A percentile compares a stretch with the other conserved stretches of the same genome.
These are phyloP conservation scores for Clarias laeviceps DNA, from an alignment of 2,797 vertebrate species.

Conservation along the genomic window DNA sequence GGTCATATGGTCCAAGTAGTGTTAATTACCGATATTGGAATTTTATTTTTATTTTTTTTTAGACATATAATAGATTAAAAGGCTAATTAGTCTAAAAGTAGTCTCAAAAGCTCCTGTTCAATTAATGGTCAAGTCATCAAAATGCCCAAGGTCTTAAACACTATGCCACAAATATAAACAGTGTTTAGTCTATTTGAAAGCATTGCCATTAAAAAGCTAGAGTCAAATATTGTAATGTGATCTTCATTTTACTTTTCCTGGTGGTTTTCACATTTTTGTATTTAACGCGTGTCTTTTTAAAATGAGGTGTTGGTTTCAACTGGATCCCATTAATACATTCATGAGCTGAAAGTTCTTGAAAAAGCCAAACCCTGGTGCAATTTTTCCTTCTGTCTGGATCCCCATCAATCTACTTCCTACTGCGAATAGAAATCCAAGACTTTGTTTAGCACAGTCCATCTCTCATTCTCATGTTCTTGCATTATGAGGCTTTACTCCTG, in stretches of 20 bases:
- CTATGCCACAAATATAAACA: background rate
- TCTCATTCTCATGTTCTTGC: slow-evolving; percentile 23
- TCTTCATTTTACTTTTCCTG: background rate
- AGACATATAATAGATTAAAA: too few species aligned
- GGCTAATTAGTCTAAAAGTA: too few species aligned
- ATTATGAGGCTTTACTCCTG: slow-evolving; percentile 41
- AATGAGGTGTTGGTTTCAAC: slow-evolving; percentile 2
- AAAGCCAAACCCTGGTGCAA: background rate
- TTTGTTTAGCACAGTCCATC: background rate
- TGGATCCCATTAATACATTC: background rate
- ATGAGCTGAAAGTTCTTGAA: slow-evolving; percentile 8
- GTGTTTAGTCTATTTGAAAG: background rate
- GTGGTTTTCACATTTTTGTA: background rate
- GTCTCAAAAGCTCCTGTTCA: background rate
- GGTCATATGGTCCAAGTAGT: background rate
- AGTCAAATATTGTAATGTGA: background rate
- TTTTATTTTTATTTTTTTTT: background rate
- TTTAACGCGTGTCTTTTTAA: background rate
- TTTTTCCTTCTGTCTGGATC: slow-evolving; percentile 21
- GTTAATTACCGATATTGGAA: background rate
- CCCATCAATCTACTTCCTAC: slow-evolving; percentile 1
- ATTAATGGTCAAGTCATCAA: background rate
- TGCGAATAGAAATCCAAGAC: background rate
- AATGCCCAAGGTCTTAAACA: background rate
- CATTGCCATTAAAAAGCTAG: background rate